Evolutionary conservation across 2,113 vertebrate genomes (phyloP).

Genomic region (Psephotus haematonotus): DNA sequence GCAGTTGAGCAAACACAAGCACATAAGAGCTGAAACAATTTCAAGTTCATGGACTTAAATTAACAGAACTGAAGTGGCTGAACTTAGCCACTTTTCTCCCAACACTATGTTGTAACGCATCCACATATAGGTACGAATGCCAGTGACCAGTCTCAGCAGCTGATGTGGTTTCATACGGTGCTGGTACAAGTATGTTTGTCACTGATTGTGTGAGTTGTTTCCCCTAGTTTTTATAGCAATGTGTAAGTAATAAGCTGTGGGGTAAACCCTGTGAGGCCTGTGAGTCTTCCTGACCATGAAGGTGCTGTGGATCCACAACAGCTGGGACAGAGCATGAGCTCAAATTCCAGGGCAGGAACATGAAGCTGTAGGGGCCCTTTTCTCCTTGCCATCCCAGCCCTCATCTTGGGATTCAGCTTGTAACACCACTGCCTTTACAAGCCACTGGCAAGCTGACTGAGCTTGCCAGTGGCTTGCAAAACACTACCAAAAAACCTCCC

Average conservation of each 20-base stretch:
- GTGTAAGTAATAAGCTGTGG: not conserved
- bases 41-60: not conserved
- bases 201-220: rapidly evolving
- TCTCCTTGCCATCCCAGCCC: not conserved
- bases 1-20: not conserved
- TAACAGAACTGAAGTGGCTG: not conserved
- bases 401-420: not conserved
- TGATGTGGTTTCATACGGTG: not conserved
- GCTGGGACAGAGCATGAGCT: not conserved
- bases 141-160: not conserved
- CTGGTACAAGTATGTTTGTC: not conserved
- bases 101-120: not conserved
- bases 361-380: not conserved
- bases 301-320: not conserved
- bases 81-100: not conserved
- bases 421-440: not conserved
- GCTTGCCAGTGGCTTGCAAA: not conserved
- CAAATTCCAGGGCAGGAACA: not conserved
- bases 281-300: not conserved
- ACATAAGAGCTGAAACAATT: not conserved
- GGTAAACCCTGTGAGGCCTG: not conserved
- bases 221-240: not conserved
- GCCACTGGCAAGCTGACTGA: not conserved
- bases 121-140: not conserved
- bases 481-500: not conserved